Evolutionary conservation across 2,113 vertebrate species (phyloP).

Genomic region (Ameiurus melas): DNA sequence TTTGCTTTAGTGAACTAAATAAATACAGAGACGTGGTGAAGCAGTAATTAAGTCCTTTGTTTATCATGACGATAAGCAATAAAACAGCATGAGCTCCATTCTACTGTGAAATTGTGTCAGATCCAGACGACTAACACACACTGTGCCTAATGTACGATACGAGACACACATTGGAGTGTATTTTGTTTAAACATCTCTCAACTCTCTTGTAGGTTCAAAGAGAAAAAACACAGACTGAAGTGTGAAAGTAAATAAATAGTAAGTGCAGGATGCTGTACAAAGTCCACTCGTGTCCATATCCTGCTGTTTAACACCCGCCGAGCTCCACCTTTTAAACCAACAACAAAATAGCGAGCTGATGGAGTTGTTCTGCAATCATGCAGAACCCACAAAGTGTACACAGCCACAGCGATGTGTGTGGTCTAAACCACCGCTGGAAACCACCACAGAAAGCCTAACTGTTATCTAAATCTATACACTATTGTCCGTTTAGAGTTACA

Average conservation of each 20-base stretch:
- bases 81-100: neutral
- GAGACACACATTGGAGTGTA: neutral
- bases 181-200: neutral
- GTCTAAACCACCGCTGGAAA: neutral
- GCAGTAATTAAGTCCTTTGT: neutral
- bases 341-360: slow-evolving; percentile 9
- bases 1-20: neutral
- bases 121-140: neutral
- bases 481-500: neutral
- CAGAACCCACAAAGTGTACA: neutral
- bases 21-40: neutral
- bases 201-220: neutral
- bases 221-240: neutral
- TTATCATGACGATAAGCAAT: neutral
- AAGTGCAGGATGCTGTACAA: slow-evolving; percentile 17
- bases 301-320: neutral
- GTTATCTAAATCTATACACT: neutral
- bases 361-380: neutral
- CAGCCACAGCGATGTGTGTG: neutral
- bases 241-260: neutral
- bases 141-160: neutral
- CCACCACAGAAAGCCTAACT: neutral
- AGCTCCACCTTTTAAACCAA: slow-evolving; percentile 45
- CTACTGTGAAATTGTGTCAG: neutral
- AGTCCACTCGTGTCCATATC: slow-evolving; percentile 31